These are phyloP conservation scores for Porphyrio hochstetteri DNA, from an alignment of 2,113 vertebrate species.

Conservation along the genomic window DNA sequence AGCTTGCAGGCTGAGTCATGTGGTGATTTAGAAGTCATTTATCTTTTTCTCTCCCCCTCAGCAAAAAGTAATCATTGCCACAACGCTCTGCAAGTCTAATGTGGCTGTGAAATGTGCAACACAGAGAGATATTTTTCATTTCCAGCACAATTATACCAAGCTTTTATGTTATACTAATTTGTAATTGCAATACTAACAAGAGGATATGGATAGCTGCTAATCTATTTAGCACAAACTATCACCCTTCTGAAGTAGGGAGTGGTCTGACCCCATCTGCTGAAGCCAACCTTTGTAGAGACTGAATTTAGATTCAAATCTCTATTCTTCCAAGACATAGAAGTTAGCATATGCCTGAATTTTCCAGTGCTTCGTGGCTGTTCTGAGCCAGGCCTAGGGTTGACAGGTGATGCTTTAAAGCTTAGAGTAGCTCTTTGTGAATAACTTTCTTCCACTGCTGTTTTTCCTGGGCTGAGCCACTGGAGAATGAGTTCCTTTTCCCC, in stretches of 20 bases:
- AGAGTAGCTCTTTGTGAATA: not conserved
- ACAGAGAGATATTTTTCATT: constrained; percentile 53
- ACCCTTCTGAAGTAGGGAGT: not conserved
- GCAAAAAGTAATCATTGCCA: constrained; percentile 54
- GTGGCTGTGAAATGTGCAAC: constrained; percentile 35
- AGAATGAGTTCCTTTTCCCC: not conserved
- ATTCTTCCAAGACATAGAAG: not conserved
- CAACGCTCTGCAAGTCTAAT: constrained; percentile 45
- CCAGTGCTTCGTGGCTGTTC: not conserved
- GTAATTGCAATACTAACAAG: constrained; percentile 59
- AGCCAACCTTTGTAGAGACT: not conserved
- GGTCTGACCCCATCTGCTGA: not conserved
- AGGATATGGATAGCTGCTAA: constrained; percentile 37
- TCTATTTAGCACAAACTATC: constrained; percentile 19
- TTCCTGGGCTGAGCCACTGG: not conserved
- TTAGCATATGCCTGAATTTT: not conserved
- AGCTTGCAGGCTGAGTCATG: constrained; percentile 47
- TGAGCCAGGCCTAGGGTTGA: not conserved
- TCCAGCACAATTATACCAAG: constrained; percentile 44
- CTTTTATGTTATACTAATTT: constrained; percentile 54
- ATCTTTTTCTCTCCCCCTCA: constrained; percentile 58
- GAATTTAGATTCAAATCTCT: not conserved
- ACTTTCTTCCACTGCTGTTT: not conserved
- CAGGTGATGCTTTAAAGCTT: not conserved
- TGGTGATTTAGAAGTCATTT: constrained; percentile 69